A percentile compares a stretch with the other conserved stretches of the same genome.
These are phyloP conservation scores for Illadopsis cleaveri DNA, from an alignment of 2,113 vertebrate species.

Conservation along the genomic window DNA sequence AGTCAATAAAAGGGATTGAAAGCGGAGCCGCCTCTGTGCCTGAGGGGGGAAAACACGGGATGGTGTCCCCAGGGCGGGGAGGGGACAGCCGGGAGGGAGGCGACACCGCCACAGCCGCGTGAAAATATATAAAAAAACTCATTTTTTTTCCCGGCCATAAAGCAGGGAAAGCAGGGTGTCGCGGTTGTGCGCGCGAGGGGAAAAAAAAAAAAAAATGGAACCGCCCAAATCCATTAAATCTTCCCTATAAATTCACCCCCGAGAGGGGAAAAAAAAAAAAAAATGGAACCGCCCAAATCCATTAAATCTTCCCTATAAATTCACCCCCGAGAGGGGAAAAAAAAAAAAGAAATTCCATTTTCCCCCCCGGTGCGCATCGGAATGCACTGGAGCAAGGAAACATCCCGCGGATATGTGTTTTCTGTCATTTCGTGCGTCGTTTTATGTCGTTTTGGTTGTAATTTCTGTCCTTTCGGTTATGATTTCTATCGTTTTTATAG, in stretches of 20 bases:
- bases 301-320: background rate
- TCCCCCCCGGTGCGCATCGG: background rate
- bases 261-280: background rate
- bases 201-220: background rate
- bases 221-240: background rate
- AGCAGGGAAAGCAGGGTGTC: background rate
- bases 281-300: background rate
- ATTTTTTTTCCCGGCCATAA: background rate
- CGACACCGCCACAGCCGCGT: background rate
- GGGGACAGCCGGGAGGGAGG: background rate
- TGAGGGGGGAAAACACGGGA: too few species aligned
- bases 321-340: background rate
- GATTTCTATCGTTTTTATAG: background rate
- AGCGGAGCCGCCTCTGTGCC: background rate
- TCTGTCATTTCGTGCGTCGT: too few species aligned
- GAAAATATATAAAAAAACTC: too few species aligned
- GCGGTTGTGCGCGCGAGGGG: background rate
- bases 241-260: background rate
- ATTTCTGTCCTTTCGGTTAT: background rate
- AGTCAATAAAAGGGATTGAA: constrained; percentile 72
- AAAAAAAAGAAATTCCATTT: background rate
- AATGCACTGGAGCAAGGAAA: background rate
- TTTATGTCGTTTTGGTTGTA: fast-evolving
- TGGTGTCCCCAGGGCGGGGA: background rate
- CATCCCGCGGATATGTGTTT: background rate